A percentile compares a stretch with the other conserved stretches of the same genome.
phyloP scores from a whole-genome alignment of 2,797 vertebrate genomes.

The Malurus splendens region DNA sequence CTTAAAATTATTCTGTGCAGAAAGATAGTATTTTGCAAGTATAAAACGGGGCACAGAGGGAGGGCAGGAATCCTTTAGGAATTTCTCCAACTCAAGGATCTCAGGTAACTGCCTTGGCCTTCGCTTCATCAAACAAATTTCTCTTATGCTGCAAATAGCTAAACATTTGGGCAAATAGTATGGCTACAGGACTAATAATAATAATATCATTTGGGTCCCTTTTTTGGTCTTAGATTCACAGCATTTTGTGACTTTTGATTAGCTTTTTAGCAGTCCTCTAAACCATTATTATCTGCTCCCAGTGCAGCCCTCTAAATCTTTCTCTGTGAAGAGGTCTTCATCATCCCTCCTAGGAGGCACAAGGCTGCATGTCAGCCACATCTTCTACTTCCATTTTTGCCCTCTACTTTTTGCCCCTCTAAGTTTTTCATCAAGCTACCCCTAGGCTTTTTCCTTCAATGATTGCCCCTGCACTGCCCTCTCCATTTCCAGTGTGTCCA shows the following conservation, averaged over 20 bases:
- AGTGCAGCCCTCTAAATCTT: neutral
- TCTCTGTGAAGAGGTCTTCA: neutral
- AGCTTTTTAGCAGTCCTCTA: neutral
- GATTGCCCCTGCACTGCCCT: neutral
- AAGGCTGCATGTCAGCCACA: neutral
- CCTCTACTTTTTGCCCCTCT: neutral
- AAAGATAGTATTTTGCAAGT: neutral
- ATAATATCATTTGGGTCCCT: no score
- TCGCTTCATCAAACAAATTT: neutral
- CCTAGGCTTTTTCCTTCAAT: neutral
- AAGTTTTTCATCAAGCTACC: neutral
- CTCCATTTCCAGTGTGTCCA: neutral
- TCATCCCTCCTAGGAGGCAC: neutral
- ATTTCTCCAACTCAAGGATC: neutral
- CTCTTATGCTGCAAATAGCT: neutral
- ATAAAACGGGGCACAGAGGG: neutral
- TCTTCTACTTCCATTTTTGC: neutral
- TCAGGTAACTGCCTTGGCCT: neutral
- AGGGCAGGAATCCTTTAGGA: neutral
- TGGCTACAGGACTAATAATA: neutral
- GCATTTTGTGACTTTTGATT: neutral
- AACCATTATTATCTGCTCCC: neutral
- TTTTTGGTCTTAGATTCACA: neutral
- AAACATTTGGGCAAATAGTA: neutral
- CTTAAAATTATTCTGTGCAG: neutral